A percentile compares a stretch with the other conserved stretches of the same genome.
phyloP scores from a whole-genome alignment of 2,888 invertebrate species.

The Hirtodrosophila cameraria region DNA sequence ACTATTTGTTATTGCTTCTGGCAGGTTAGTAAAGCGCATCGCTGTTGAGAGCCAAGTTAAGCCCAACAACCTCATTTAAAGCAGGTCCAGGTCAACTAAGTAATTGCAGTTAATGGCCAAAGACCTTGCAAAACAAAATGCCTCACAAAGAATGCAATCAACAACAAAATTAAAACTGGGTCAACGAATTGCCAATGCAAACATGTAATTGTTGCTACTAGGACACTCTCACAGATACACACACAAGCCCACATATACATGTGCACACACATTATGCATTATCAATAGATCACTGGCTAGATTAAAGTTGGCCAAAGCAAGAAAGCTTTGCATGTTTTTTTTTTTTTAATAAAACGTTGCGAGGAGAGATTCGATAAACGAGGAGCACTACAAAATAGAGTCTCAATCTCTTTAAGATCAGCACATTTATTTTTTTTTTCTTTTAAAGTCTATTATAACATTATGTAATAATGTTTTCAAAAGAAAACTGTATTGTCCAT shows the following conservation, averaged over 20 bases:
- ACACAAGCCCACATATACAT: slow-evolving; percentile 2
- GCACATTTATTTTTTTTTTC: too few relatives aligned
- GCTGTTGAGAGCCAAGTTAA: not conserved
- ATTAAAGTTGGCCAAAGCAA: slow-evolving; percentile 4
- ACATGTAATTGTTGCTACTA: slow-evolving; percentile 53
- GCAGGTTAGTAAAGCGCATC: slow-evolving; percentile 1
- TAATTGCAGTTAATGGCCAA: slow-evolving; percentile 55
- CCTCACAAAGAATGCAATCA: slow-evolving; percentile 57
- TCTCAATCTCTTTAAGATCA: too few relatives aligned
- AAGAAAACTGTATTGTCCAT: too few relatives aligned
- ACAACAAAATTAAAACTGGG: slow-evolving; percentile 64
- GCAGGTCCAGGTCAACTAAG: slow-evolving; percentile 42
- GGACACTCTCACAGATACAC: slow-evolving; percentile 8
- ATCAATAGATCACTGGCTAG: slow-evolving; percentile 28
- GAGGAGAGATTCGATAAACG: too few relatives aligned
- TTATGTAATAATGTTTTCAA: too few relatives aligned
- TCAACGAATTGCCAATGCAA: slow-evolving; percentile 73
- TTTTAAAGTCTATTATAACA: too few relatives aligned
- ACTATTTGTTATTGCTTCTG: not conserved
- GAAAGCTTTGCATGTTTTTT: not conserved
- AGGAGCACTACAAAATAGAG: too few relatives aligned
- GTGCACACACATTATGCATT: slow-evolving; percentile 2
- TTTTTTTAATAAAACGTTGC: too few relatives aligned
- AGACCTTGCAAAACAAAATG: slow-evolving; percentile 50
- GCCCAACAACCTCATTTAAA: slow-evolving; percentile 37